Conservation (phyloP, 2,888 invertebrate genomes). For the Mesochorus sp. region DNA sequence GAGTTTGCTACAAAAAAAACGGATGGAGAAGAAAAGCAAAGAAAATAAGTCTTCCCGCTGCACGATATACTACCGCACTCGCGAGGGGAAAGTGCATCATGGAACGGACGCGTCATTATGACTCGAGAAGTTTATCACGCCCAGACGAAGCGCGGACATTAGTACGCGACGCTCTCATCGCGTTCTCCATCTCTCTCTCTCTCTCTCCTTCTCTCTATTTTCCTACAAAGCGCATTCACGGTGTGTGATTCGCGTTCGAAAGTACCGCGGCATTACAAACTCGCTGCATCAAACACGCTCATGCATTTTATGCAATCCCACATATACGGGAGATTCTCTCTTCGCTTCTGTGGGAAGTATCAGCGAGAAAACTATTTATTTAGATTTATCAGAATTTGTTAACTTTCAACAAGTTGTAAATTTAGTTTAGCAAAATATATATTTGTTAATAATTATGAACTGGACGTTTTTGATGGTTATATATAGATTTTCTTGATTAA, state of each 20-base stretch:
- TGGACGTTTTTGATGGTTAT: no score
- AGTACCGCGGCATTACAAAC: conserved; percentile 17
- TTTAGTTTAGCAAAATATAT: no score
- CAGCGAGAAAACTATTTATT: no score
- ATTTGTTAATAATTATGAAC: no score
- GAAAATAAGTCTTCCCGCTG: conserved; percentile 26
- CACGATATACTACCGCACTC: conserved; percentile 38
- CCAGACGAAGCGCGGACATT: conserved; percentile 45
- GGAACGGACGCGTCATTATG: conserved; percentile 54
- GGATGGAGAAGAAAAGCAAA: conserved; percentile 36
- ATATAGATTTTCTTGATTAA: no score
- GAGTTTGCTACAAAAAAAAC: no score
- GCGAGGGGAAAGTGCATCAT: conserved; percentile 55
- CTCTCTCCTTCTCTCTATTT: conserved; percentile 7
- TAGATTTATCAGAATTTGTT: no score
- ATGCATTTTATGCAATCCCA: conserved; percentile 4
- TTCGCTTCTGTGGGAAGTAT: conserved; percentile 27
- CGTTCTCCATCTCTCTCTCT: neutral
- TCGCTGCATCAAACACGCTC: neutral
- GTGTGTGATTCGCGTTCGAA: conserved; percentile 43
- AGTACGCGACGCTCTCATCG: conserved; percentile 33
- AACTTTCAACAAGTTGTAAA: no score
- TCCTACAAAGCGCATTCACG: neutral
- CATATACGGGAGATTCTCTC: conserved; percentile 10
- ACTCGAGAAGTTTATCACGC: conserved; percentile 52